Base-by-base conservation (phyloP, 1,140 invertebrate genomes). In the Harlomillsia oculata region DNA sequence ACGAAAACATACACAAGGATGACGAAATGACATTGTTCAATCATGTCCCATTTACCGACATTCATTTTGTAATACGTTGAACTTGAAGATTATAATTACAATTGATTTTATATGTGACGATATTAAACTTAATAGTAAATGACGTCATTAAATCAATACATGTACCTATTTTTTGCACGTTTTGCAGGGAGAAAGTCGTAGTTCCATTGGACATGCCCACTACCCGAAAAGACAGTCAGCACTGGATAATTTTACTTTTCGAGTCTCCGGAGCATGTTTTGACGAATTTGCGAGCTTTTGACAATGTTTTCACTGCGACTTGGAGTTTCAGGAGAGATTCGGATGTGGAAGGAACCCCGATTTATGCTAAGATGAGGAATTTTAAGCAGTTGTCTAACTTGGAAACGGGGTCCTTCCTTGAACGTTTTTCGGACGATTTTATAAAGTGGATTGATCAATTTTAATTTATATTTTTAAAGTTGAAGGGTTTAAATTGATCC, bases 261-360 rank as follows among this genome's bases (percentile, higher is more conserved):
- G 45, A 48, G 9, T 48, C 45, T 3, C 45, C 45, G 14, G 45
- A 48, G 16, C 45, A 48, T 20, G 29, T 48, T 21, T 30, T 20
- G 9, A 16, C 36, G 11, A 32, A 48, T 18, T 21, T 48, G 0
- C 3, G 45, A 21, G 16, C 23, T 30, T 46, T 46, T 34, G 23
- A 51, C 34, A 25, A 34, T 9, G 28, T 51, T 18, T 51, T 51
- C 26, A 51, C 36, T 51, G 36, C 30, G 34, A 39, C 49, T 8
- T 39, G 21, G 34, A 39, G 34, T 23, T 52, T 39, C n/a, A n/a
- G 49, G 20, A 13, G 13, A 26, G 49, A 52, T 40, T 6, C 36
- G n/a, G 49, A 52, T 16, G 23, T 52, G 20, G 26, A 21, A 29
- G 49, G 49, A n/a, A 18, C 0, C 2, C 11, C 11, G 9, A 14